Conservation (phyloP, 2,797 vertebrate species). For the Lacerta agilis region DNA sequence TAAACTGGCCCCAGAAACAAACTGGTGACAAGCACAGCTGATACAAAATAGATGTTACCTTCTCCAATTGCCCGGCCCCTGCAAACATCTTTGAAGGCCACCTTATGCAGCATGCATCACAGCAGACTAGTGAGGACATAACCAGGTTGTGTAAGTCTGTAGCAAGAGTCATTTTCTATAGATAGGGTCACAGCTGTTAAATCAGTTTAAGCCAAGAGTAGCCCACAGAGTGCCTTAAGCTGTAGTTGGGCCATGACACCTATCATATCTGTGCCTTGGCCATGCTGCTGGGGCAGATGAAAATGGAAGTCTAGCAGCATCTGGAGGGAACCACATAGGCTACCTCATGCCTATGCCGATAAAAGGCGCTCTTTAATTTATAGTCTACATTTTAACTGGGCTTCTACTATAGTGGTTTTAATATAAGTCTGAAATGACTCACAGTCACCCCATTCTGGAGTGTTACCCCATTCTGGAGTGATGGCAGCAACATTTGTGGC, state of each 20-base stretch:
- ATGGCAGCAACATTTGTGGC: neutral
- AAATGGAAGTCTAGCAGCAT: too few species aligned
- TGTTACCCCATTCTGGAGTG: neutral
- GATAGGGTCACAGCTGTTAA: too few species aligned
- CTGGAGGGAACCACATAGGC: too few species aligned
- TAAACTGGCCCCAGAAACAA: neutral
- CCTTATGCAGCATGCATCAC: neutral
- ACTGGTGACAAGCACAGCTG: neutral
- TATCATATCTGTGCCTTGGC: too few species aligned
- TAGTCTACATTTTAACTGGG: neutral
- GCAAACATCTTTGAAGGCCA: too few species aligned
- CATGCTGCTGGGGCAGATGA: too few species aligned
- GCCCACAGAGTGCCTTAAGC: too few species aligned
- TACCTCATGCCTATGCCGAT: too few species aligned
- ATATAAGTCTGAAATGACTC: neutral
- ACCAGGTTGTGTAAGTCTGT: neutral
- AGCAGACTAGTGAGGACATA: neutral
- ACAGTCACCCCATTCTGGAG: neutral
- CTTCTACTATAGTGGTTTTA: neutral
- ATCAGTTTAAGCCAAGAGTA: too few species aligned
- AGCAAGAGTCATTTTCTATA: too few species aligned
- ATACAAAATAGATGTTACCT: neutral
- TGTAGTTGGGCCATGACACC: too few species aligned
- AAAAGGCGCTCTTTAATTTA: neutral
- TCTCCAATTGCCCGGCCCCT: neutral